These are phyloP conservation scores for Craniophora ligustri DNA, from an alignment of 2,888 invertebrate genomes.

Conservation along the genomic window DNA sequence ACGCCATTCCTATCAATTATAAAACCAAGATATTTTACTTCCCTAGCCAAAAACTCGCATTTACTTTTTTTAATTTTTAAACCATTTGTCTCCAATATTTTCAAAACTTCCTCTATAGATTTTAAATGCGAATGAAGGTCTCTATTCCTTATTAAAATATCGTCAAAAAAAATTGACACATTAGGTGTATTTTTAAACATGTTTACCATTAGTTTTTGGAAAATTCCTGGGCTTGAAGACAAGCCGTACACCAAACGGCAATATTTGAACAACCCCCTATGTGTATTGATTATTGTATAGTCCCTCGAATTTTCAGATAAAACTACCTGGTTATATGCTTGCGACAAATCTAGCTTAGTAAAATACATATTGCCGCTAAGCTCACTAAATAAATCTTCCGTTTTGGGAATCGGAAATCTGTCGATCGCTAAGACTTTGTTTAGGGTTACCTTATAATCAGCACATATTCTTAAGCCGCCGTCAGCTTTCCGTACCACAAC, in stretches of 20 bases:
- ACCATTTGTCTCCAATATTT: neutral
- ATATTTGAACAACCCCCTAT: constrained; percentile 11
- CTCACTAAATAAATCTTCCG: constrained; percentile 5
- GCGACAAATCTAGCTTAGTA: no score
- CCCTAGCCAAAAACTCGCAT: constrained; percentile 1
- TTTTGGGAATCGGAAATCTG: constrained; percentile 8
- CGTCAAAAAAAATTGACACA: constrained; percentile 4
- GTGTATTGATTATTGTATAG: constrained; percentile 10
- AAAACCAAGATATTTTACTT: constrained; percentile 10
- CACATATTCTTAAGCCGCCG: no score
- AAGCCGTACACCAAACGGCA: constrained; percentile 4
- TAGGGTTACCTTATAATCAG: no score
- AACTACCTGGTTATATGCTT: constrained; percentile 39
- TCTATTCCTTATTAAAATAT: constrained; percentile 5
- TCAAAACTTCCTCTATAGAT: constrained; percentile 1
- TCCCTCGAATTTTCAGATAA: constrained; percentile 24
- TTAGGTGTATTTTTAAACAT: neutral
- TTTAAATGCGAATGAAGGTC: neutral
- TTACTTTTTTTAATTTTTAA: constrained; percentile 16
- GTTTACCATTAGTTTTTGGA: constrained; percentile 6
- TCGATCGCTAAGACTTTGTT: constrained; percentile 1
- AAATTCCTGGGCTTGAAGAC: constrained; percentile 5
- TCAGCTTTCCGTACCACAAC: no score
- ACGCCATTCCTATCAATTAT: constrained; percentile 3
- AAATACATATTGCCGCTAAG: no score